These are phyloP conservation scores for Chironomus riparius DNA, from an alignment of 2,888 invertebrate species.

Conservation along the genomic window DNA sequence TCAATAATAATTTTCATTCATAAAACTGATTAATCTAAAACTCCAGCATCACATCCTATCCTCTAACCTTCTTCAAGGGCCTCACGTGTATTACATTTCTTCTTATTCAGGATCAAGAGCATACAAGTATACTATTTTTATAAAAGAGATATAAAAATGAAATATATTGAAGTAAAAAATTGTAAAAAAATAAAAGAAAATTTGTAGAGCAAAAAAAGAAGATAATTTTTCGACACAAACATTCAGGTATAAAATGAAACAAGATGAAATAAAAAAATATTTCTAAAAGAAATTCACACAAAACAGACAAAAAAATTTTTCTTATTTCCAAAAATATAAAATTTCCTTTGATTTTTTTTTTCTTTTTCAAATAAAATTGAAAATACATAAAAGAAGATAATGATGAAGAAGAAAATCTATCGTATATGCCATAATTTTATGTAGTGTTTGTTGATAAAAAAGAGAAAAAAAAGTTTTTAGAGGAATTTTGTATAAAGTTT, in stretches of 20 bases:
- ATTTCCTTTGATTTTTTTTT: not conserved
- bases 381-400: not conserved
- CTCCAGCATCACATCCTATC: not conserved
- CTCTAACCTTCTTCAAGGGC: not conserved
- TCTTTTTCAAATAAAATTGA: not conserved
- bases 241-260: constrained; percentile 15
- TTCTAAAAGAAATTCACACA: not conserved
- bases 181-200: constrained; percentile 12
- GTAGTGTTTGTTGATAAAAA: constrained; percentile 19
- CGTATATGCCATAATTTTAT: constrained; percentile 16
- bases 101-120: constrained; percentile 9
- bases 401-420: not conserved
- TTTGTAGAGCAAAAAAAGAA: not conserved
- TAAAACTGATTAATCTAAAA: no score
- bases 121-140: constrained; percentile 24
- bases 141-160: not conserved
- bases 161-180: not conserved
- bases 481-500: constrained; percentile 20
- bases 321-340: not conserved
- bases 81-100: constrained; percentile 1
- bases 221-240: constrained; percentile 4
- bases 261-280: not conserved
- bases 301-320: not conserved
- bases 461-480: constrained; percentile 9
- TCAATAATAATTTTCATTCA: no score